Evolutionary conservation across 1,140 invertebrate genomes (phyloP).

Genomic region (Drosophila quadrilineata): DNA sequence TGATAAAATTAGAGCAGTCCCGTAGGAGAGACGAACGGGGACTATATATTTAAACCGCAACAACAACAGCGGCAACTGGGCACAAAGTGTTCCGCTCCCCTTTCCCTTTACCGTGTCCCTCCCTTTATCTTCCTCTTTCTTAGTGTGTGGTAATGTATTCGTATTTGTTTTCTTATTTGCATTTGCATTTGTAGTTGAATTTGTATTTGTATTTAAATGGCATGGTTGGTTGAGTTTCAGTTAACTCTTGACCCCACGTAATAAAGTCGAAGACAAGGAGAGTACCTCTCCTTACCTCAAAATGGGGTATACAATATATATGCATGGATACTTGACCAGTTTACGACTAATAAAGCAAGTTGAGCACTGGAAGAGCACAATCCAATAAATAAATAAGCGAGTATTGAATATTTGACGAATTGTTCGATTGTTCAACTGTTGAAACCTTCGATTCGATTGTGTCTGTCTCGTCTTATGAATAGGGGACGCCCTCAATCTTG

Average conservation of each 20-base stretch:
- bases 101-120: not conserved
- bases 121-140: not conserved
- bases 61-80: constrained; percentile 35
- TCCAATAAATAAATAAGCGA: constrained; percentile 57
- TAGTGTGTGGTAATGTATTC: constrained; percentile 13
- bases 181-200: not conserved
- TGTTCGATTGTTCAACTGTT: constrained; percentile 23
- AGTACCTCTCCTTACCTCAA: not conserved
- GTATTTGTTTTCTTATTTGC: not conserved
- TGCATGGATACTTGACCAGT: constrained; percentile 49
- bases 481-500: too few relatives aligned
- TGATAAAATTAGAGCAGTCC: constrained; percentile 61
- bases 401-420: constrained; percentile 53
- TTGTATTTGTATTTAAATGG: constrained; percentile 8
- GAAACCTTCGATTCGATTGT: too few relatives aligned
- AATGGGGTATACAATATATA: too few relatives aligned
- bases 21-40: constrained; percentile 16
- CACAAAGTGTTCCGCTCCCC: constrained; percentile 22
- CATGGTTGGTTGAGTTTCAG: constrained; percentile 58
- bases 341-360: constrained; percentile 64
- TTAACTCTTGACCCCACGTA: constrained; percentile 72
- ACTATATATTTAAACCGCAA: constrained; percentile 48
- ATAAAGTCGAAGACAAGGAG: constrained; percentile 20
- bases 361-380: constrained; percentile 12
- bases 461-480: too few relatives aligned